Base-by-base conservation (phyloP, 2,113 vertebrate species). In the Sinocyclocheilus maitianheensis region DNA sequence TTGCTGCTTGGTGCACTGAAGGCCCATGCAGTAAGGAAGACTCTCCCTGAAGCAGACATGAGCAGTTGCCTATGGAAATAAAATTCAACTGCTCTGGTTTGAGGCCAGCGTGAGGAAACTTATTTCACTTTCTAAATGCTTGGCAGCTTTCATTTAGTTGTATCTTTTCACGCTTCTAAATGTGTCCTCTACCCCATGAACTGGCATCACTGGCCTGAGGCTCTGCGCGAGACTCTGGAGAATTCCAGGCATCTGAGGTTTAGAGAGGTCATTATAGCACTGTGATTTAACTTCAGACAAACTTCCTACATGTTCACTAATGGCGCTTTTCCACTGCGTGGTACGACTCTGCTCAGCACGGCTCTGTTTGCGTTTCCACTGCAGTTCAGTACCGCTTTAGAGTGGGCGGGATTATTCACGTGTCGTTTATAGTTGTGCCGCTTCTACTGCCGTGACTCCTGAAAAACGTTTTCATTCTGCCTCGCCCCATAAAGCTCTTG, bases 21-120 rank as follows among this genome's bases (percentile, higher is more conserved):
- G 22, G 22, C 60, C 9, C 16, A 4, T 67, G 77, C 78, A 65
- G 78, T 60, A 80, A 80, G 37, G 58, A 80, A 80, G 77, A 78
- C 10, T 2, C 2, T 1, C 6, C 60, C 55, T 43, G 34, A 80
- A 43, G 22, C 34, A 34, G 48, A 78, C 24, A 26, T 20, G 9
- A 79, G 78, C 40, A 20, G 79, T 65, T 81, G 65, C 79, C 79
- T 81, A 46, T 81, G 60, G 58, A 81, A 81, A 65, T 65, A 5
- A 30, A 65, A 81, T 14, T 48, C 16, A 13, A 37, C 30, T 58
- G 53, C 14, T 24, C 60, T 65, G 37, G n/a, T 65, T 65, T 79
- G 34, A 62, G 77, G 34, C 60, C 60, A 81, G 72, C 6, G n/a
- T 48, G 14, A 65, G 60, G 78, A 65, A 48, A 65, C 40, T 37